Evolutionary conservation across 2,797 vertebrate genomes (phyloP), one percentile per base, ranked within the genome.

Genomic region (Enteromius trimaculatus): DNA sequence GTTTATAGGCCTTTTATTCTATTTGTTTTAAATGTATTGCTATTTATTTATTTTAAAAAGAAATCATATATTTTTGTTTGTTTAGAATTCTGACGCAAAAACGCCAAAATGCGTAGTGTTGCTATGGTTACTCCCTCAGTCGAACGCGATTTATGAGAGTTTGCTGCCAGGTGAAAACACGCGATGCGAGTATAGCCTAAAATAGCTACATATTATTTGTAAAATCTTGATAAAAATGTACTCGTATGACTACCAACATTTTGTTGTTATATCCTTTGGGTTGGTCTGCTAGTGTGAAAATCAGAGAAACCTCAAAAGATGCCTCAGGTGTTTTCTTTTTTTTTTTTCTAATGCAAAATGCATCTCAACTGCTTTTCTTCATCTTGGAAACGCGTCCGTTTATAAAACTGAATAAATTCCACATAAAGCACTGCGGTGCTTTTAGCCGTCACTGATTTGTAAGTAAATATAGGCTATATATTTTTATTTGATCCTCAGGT

Each of bases 341-440:
- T 39, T n/a, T 23, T 14, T 3, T n/a, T 10, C 31, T 76, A 60
- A n/a, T 11, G 60, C n/a, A 26, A 47, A 60, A 60, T 77, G 21
- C n/a, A 7, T 60, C 74, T 77, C 8, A n/a, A 26, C 9, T 21
- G 31, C 31, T 26, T 55, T 55, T 58, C 34, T 70, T 42, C 91
- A 89, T 93, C 21, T 53, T 74, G 93, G 92, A 93, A 93, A 92
- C 89, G 88, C 90, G 90, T 91, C 88, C 88, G 91, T 92, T 92
- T 93, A 92, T 92, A 92, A 92, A 81, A 93, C 89, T 90, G 91
- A 90, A 88, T 87, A 93, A 92, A 94, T 94, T 94, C 93, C 89
- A 90, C 93, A 90, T 84, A 87, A 93, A 91, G 91, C 92, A 62
- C n/a, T 3, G 14, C 89, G 90, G 91, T 91, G 90, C 89, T 92